Base-by-base conservation (phyloP, 2,113 vertebrate genomes). In the Origma solitaria region DNA sequence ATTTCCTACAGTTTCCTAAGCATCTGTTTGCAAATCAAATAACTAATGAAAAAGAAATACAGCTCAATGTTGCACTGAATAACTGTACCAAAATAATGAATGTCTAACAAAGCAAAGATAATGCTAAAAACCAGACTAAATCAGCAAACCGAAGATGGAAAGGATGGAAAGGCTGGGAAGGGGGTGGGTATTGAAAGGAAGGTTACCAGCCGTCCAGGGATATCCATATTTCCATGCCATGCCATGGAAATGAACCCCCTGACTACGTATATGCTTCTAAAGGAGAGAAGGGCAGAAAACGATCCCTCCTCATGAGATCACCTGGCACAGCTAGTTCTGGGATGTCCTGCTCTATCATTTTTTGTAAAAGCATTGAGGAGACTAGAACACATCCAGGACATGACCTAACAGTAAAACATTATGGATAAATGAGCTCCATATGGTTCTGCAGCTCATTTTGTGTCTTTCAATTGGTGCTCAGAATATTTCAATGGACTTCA, bases 151-250 rank as follows among this genome's bases (percentile, higher is more conserved):
- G 33, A 58, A 68, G 12, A 20, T 2, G 11, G 47, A 47, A 13
- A 2, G 18, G 14, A 33, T 58, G 17, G 16, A 64, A 58, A 33
- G 10, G 2, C 17, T 25, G 13, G 1, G 15, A 5, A 6, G 2
- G 38, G 6, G 3, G 1, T 47, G 18, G 8, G 2, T 58, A 49
- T 20, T 62, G 15, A 49, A 68, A 49, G 15, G 5, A 69, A 27
- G 12, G 11, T 50, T 50, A 58, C 6, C 10, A 56, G 47, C 19
- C 37, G 31, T 37, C 9, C 33, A 20, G 10, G 13, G 8, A 79
- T 38, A 47, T 44, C 20, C 18, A 6, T 21, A 37, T 57, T 64
- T 49, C 44, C 8, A 15, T 56, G 21, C 11, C 14, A 24, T 42
- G 31, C 1, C 25, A 40, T 14, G 15, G 25, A 58, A 73, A 38